Evolutionary conservation across 2,888 invertebrate genomes (phyloP).

Genomic region (Pantelozetes paolii): DNA sequence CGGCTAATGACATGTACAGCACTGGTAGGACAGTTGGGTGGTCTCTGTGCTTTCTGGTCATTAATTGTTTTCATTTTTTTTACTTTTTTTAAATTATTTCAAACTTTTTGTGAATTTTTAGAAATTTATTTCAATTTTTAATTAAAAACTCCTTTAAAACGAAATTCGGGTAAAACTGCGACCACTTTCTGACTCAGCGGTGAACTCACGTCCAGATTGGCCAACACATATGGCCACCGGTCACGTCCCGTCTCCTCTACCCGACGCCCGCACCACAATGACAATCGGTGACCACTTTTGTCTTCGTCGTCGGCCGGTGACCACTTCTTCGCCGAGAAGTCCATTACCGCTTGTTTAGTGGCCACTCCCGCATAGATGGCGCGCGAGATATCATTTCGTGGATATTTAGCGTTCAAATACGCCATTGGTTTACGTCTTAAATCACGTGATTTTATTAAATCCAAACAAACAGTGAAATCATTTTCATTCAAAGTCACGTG

Average conservation of each 20-base stretch:
- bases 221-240: neutral
- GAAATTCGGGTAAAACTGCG: constrained; percentile 9
- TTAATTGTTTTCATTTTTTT: neutral
- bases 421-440: constrained; percentile 2
- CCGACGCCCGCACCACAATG: too few species aligned
- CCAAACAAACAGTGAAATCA: neutral
- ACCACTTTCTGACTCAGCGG: neutral
- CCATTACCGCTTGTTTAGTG: neutral
- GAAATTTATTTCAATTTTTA: constrained; percentile 11
- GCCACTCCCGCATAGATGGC: neutral
- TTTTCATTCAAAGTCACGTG: neutral
- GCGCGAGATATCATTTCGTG: constrained; percentile 16
- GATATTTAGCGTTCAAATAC: constrained; percentile 11
- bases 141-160: neutral
- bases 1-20: neutral
- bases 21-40: neutral
- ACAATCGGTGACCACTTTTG: neutral
- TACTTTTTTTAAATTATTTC: neutral
- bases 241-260: neutral
- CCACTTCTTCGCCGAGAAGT: neutral
- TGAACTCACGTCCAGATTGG: neutral
- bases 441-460: constrained; percentile 9
- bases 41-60: neutral
- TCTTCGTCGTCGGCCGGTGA: neutral
- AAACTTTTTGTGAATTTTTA: neutral